Evolutionary conservation across 2,888 invertebrate genomes (phyloP), one percentile per base, ranked within the genome.

Genomic region (Dendrolimus pini): DNA sequence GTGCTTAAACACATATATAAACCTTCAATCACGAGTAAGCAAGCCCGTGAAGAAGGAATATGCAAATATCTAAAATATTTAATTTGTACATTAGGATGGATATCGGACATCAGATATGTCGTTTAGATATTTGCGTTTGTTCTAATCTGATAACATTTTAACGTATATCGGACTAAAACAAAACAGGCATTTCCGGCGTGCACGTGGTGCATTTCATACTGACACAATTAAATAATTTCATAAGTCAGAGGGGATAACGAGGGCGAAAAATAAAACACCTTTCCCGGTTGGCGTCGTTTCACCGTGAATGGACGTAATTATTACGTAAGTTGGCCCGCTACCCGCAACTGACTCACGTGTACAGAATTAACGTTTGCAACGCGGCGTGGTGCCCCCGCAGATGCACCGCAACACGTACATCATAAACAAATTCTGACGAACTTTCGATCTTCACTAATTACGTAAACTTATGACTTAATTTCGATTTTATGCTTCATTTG

Each of bases 171-270:
- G 14, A 14, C 14, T n/a, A n/a, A 88, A 88, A 89, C 86, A 89
- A 85, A 84, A 78, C 78, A 67, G 81, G 83, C 78, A 83, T 88
- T 89, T 88, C 89, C 89, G 88, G 79, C 80, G 80, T 74, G 70
- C 81, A 81, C 78, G 30, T 30, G 30, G 30, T 6, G 30, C 30
- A 30, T 77, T 82, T 75, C 72, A 70, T 66, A 69, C 78, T 83
- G 82, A 82, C 85, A 83, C 78, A 86, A 83, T 85, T 78, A 57
- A 47, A 12, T 47, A 47, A 47, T 47, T 47, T 9, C 47, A 10
- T 47, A 47, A 47, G 47, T 47, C 47, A 47, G 47, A 47, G 47
- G 12, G 2, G 47, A 73, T 12, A 47, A 47, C 47, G 47, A 47
- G 47, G 47, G 47, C 47, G 47, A 47, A 8, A 47, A 47, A 47